Evolutionary conservation across 2,888 invertebrate species (phyloP).

Genomic region (Xiphydria camelus): DNA sequence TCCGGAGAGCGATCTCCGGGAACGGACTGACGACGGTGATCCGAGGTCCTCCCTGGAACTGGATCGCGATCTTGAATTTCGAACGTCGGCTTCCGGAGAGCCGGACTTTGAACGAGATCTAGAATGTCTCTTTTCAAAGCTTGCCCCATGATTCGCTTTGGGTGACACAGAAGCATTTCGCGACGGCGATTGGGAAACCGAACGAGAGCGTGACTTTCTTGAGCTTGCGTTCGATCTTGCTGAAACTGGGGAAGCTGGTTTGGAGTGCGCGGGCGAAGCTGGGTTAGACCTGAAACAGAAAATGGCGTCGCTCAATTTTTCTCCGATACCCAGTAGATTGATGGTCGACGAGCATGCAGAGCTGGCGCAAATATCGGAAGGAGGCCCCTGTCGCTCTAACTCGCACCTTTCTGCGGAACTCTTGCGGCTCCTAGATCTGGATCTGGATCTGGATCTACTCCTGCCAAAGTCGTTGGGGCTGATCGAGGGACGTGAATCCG

Average conservation of each 20-base stretch:
- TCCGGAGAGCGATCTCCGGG: slow-evolving; percentile 28
- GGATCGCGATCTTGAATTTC: slow-evolving; percentile 26
- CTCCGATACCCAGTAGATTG: not conserved
- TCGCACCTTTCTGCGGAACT: slow-evolving; percentile 33
- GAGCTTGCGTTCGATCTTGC: slow-evolving; percentile 32
- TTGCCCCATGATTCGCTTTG: slow-evolving; percentile 13
- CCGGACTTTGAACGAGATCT: slow-evolving; percentile 37
- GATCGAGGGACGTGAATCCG: slow-evolving; percentile 28
- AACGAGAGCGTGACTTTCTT: slow-evolving; percentile 40
- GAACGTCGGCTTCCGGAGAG: too few relatives aligned
- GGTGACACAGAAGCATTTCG: slow-evolving; percentile 39
- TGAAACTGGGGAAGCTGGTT: slow-evolving; percentile 31
- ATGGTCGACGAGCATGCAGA: too few relatives aligned
- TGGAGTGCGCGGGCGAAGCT: slow-evolving; percentile 27
- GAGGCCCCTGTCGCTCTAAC: too few relatives aligned
- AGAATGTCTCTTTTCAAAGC: slow-evolving; percentile 20
- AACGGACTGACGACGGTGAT: slow-evolving; percentile 7
- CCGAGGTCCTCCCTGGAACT: too few relatives aligned
- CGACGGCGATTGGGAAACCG: slow-evolving; percentile 34
- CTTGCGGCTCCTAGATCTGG: slow-evolving; percentile 29
- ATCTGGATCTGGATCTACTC: slow-evolving; percentile 31
- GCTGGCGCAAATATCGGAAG: not conserved
- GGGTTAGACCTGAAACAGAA: slow-evolving; percentile 28
- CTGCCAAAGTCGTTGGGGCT: slow-evolving; percentile 22
- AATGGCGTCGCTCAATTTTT: not conserved